Evolutionary conservation across 1,140 invertebrate species (phyloP), one percentile per base, ranked within the genome.

Genomic region (Bombus picipes): DNA sequence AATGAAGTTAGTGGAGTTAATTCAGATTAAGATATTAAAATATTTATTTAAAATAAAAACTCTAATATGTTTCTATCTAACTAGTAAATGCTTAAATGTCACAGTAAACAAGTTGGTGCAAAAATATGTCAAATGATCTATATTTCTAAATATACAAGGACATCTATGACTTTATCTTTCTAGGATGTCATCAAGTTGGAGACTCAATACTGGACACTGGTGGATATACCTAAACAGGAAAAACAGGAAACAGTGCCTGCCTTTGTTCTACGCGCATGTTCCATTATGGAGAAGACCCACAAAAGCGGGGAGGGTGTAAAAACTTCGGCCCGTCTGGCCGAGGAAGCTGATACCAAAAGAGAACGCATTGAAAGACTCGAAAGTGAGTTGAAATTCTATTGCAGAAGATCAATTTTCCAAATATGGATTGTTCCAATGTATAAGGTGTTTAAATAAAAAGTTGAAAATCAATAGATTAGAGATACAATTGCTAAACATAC

Each of bases 101-200:
- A 47, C 32, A 22, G 6, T 22, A 39, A 25, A 3, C 32, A 15
- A 37, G 6, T 75, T 25, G 3, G 2, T 18, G 28, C 1, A 15
- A 13, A 18, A 3, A n/a, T 57, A 57, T 10, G 0, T 70, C 53
- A 9, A 18, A 39, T 73, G 43, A 53, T 32, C 32, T 32, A 34
- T 34, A 4, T 68, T 68, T 10, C 0, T 53, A 78, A 65, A 34
- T 22, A 28, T 62, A n/a, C 28, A 59, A 47, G 10, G 37, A n/a
- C 47, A 75, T 59, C 34, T 37, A 57, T 66, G 47, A 53, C 76
- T 77, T 83, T 66, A 32, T 71, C 62, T 78, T 96, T 96, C 72
- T 93, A 98, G 98, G 98, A 98, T 92, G 98, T 99, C 22, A 98
- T 98, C 87, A 97, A 98, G 85, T 95, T 99, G 92, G 98, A 99